Evolutionary conservation across 2,797 vertebrate genomes (phyloP), one percentile per base, ranked within the genome.

Genomic region (Syndactyla subalaris): DNA sequence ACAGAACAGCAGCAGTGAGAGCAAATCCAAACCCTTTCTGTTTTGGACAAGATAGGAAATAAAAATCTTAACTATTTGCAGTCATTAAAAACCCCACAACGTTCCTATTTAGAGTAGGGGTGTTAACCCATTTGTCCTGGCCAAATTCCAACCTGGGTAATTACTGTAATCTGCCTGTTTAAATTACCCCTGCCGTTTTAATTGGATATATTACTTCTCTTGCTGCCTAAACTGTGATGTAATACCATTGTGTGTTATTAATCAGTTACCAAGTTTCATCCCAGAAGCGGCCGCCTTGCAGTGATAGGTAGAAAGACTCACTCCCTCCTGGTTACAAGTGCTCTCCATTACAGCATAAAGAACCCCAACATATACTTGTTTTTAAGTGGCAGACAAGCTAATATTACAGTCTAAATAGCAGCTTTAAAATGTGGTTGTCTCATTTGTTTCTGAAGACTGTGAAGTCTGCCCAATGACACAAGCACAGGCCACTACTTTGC

Each of bases 171-270:
- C 97, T 97, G 95, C 86, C 94, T 97, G 95, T 95, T 92, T 97
- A 97, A 97, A 96, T 97, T 97, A 93, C 95, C 93, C 93, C 93
- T 97, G 96, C 96, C 67, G 21, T 97, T 97, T 97, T 97, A 97
- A 97, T 97, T 97, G 95, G 97, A 97, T 97, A 90, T 95, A 96
- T 96, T 95, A 87, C 95, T 95, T 96, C 93, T 96, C 93, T 97
- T 93, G 89, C 94, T 88, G 93, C 82, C 95, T 94, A 91, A 93
- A 95, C 88, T 95, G 91, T 96, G 95, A 96, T 95, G 95, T 96
- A 97, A 94, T 96, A 92, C 91, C 89, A 88, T 94, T 96, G 94
- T 96, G 94, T 94, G 91, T 95, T 96, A 94, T 96, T 97, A 97
- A 97, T 95, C 95, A 95, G 91, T 95, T 96, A 90, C 93, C 93